Conservation (phyloP, 2,888 invertebrate genomes). For the Phyto melanocephala region DNA sequence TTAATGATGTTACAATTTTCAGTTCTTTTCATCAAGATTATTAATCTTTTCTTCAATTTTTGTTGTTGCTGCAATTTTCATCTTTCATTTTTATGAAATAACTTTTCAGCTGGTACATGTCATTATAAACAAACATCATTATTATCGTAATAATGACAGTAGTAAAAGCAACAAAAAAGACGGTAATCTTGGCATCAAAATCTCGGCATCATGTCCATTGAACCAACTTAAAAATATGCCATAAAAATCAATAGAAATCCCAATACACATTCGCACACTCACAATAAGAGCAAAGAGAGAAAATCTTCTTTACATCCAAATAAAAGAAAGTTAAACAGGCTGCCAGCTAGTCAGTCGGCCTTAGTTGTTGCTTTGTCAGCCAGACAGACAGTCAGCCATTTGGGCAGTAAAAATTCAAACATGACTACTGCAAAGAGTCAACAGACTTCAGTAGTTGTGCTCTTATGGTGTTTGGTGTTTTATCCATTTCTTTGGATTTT, state of each 20-base stretch:
- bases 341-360: neutral
- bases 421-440: conserved; percentile 34
- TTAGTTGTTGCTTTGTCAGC: neutral
- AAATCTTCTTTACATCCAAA: conserved; percentile 2
- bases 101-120: neutral
- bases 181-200: conserved; percentile 21
- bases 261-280: neutral
- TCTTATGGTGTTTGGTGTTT: neutral
- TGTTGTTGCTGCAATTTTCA: neutral
- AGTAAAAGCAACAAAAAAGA: conserved; percentile 13
- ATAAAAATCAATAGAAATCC: conserved; percentile 30
- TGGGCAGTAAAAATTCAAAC: conserved; percentile 10
- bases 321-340: conserved; percentile 49
- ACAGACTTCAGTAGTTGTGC: conserved; percentile 40
- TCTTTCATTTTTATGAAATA: neutral
- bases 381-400: neutral
- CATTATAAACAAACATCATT: conserved; percentile 20
- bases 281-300: conserved; percentile 35
- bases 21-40: neutral
- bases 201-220: conserved; percentile 26
- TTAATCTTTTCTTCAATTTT: neutral
- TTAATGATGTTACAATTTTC: conserved; percentile 2
- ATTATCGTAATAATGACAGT: conserved; percentile 6
- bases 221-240: conserved; percentile 27
- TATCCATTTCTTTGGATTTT: neutral